phyloP scores from a whole-genome alignment of 2,113 vertebrate genomes.

The Baryphthengus martii region DNA sequence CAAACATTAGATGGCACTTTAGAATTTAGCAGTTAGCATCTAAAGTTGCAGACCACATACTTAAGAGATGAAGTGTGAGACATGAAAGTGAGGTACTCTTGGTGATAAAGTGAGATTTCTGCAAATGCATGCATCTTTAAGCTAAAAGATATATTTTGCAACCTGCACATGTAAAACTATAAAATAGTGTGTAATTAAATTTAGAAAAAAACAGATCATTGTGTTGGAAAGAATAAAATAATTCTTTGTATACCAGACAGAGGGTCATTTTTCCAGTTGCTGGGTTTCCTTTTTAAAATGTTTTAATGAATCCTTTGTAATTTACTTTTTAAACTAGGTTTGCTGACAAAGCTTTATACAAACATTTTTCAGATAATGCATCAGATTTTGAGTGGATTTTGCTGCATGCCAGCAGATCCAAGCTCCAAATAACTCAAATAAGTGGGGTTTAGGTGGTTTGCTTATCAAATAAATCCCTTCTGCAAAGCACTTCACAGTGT shows the following conservation, averaged over 20 bases:
- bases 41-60: not conserved
- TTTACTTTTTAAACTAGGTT: not conserved
- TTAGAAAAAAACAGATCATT: not conserved
- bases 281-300: not conserved
- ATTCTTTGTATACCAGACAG: not conserved
- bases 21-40: not conserved
- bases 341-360: not conserved
- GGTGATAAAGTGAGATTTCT: not conserved
- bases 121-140: not conserved
- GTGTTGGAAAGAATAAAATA: not conserved
- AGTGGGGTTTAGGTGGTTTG: not conserved
- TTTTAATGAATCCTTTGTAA: not conserved
- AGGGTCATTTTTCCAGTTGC: not conserved
- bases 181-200: not conserved
- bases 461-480: not conserved
- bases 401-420: not conserved
- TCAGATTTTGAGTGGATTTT: not conserved
- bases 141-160: not conserved
- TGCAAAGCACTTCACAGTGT: not conserved
- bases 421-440: not conserved
- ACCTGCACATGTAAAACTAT: not conserved
- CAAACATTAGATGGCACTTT: conserved; percentile 49
- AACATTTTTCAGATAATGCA: not conserved
- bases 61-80: not conserved
- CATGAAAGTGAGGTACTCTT: not conserved